phyloP scores from a whole-genome alignment of 1,140 invertebrate species.

The Lepeophtheirus salmonis region DNA sequence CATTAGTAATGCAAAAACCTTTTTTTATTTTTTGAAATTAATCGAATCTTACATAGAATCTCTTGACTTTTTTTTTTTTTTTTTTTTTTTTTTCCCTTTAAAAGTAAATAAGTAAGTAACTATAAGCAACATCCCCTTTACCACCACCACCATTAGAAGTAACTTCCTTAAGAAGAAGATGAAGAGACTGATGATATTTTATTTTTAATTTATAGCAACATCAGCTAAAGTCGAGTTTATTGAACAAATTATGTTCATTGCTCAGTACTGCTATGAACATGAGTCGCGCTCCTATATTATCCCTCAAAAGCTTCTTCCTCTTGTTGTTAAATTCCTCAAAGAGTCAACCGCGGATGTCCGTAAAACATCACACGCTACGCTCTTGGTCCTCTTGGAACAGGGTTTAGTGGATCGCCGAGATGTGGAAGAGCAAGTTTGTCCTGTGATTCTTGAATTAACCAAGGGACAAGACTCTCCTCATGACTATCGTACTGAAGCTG shows the following conservation, averaged over 20 bases:
- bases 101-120: no score
- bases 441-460: constrained; percentile 34
- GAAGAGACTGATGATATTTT: no score
- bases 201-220: constrained; percentile 37
- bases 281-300: constrained; percentile 27
- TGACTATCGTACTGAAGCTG: constrained; percentile 36
- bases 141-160: no score
- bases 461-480: constrained; percentile 28
- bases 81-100: no score
- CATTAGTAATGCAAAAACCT: no score
- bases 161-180: no score
- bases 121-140: no score
- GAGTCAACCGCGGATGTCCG: constrained; percentile 42
- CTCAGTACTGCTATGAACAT: constrained; percentile 38
- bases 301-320: constrained; percentile 35
- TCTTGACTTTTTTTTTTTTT: no score
- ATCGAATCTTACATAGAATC: no score
- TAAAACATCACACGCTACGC: constrained; percentile 39
- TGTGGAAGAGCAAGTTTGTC: constrained; percentile 39
- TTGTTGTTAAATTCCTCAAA: constrained; percentile 38
- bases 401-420: constrained; percentile 36
- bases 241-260: constrained; percentile 42
- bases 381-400: constrained; percentile 40
- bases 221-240: constrained; percentile 39
- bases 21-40: no score